phyloP scores from a whole-genome alignment of 2,888 invertebrate species.

The Nemurella pictetii region DNA sequence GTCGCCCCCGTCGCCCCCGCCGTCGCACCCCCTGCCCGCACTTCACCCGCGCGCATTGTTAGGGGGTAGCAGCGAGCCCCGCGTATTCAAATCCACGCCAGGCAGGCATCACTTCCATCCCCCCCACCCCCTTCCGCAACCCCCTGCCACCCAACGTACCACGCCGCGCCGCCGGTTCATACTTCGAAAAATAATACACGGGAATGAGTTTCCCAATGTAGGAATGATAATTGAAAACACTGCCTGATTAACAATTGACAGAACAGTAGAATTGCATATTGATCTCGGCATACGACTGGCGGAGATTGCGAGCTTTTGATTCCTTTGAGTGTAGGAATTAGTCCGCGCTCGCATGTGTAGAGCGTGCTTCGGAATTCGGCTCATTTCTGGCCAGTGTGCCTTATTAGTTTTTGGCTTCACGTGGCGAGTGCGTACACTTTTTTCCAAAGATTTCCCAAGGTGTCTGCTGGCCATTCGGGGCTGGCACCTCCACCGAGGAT shows the following conservation, averaged over 20 bases:
- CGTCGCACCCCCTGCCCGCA: not conserved
- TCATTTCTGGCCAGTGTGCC: not conserved
- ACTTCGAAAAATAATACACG: conserved; percentile 25
- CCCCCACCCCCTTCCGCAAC: not conserved
- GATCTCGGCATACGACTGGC: not conserved
- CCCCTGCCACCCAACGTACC: not conserved
- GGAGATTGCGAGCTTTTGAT: not conserved
- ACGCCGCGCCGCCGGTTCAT: not conserved
- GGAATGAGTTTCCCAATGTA: conserved; percentile 12
- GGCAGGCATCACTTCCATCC: not conserved
- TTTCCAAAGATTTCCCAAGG: not conserved
- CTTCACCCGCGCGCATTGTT: conserved; percentile 14
- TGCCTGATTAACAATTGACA: conserved; percentile 13
- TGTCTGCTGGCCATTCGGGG: not conserved
- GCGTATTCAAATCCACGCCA: conserved; percentile 13
- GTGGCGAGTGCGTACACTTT: not conserved
- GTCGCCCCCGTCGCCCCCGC: not conserved
- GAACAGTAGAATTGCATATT: conserved; percentile 5
- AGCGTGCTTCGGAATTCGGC: not conserved
- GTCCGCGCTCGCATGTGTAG: not conserved
- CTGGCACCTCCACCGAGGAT: not conserved
- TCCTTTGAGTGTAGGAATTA: not conserved
- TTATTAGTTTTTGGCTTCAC: not conserved
- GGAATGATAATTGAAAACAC: conserved; percentile 27
- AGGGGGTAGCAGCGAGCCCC: conserved; percentile 14